Conservation (phyloP, 2,113 vertebrate genomes). For the Ageneiosus marmoratus region DNA sequence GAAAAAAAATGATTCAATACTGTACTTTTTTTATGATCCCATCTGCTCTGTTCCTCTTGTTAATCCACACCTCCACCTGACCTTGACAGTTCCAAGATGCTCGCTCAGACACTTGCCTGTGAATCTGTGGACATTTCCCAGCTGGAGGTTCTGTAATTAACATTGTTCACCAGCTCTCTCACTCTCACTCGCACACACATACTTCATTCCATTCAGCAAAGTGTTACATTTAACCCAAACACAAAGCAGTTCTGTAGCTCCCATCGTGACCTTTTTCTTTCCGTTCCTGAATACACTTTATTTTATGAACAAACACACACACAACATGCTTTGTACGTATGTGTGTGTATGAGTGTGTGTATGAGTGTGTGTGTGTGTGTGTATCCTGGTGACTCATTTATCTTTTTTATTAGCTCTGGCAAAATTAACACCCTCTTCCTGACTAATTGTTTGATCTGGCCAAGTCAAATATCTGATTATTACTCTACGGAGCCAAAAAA, state of each 20-base stretch:
- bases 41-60: slow-evolving; percentile 41
- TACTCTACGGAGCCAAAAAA: slow-evolving; percentile 12
- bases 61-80: slow-evolving; percentile 34
- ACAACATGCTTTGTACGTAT: too few species aligned
- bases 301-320: not conserved
- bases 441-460: slow-evolving; percentile 59
- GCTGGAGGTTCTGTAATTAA: slow-evolving; percentile 45
- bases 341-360: slow-evolving; percentile 1
- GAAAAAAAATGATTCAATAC: too few species aligned
- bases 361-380: not conserved
- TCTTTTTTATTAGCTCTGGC: slow-evolving; percentile 49
- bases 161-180: slow-evolving; percentile 24
- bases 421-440: not conserved
- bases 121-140: slow-evolving; percentile 38
- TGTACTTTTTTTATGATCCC: not conserved
- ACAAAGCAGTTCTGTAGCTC: slow-evolving; percentile 1
- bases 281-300: slow-evolving; percentile 16
- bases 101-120: not conserved
- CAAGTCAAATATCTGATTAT: slow-evolving; percentile 39
- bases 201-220: not conserved
- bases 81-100: slow-evolving; percentile 35
- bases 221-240: slow-evolving; percentile 18
- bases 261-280: not conserved
- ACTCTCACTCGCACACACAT: too few species aligned
- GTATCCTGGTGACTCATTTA: slow-evolving; percentile 35